Base-by-base conservation (phyloP, 1,140 invertebrate species). In the Oedothorax gibbosus region DNA sequence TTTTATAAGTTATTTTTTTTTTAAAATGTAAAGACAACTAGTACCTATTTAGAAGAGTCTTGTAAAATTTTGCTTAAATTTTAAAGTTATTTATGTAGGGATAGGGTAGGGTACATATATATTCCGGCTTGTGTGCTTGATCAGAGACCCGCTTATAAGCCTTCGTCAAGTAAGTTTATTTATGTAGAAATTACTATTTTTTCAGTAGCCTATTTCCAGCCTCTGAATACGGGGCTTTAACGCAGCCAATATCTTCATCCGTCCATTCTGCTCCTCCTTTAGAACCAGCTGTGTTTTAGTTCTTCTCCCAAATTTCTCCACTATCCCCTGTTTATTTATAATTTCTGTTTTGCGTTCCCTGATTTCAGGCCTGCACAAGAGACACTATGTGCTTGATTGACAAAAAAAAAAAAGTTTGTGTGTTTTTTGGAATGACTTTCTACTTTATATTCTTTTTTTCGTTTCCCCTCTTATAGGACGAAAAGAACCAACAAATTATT, bases 401-500 rank as follows among this genome's bases (percentile, higher is more conserved):
- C 18, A 66, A 35, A 35, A 35, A 35, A 75, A 82, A 80, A 82
- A 82, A 85, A 78, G 75, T 85, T 85, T 85, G 83, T 85, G 83
- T 85, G 83, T 85, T 75, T 35, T 35, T 78, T 85, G 83, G 83
- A 85, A 85, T 85, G 83, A 78, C 64, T 85, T 75, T 85, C 83
- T 85, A 69, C 54, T 84, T 86, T 83, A 79, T 89, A 87, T 89
- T 90, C 86, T 88, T 87, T 89, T 88, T 89, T 64, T 87, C 88
- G 86, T 88, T 86, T 83, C 81, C 86, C 90, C 91, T 92, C 87
- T 88, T 93, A 91, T 93, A 96, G 95, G 95, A 96, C 92, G 95
- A 96, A 92, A 96, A 96, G 92, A 96, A 96, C 92, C 95, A 96
- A 92, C 93, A 96, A 91, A 94, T 96, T 90, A 96, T 96, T 90